Base-by-base conservation (phyloP, 2,797 vertebrate genomes). In the Macrochelys suwanniensis region DNA sequence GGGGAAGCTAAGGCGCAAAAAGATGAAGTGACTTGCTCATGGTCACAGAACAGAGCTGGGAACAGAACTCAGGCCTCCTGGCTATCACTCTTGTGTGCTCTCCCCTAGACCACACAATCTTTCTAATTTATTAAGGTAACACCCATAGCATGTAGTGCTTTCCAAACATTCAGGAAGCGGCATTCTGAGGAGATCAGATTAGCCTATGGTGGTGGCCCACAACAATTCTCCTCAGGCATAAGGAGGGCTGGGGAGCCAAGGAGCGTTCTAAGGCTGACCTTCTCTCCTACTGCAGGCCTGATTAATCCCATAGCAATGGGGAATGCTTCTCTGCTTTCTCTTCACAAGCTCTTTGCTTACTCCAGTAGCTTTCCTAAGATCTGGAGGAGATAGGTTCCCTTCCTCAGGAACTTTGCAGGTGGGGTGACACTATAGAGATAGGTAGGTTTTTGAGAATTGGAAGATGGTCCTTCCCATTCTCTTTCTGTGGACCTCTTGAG, bases 321-420 rank as follows among this genome's bases (percentile, higher is more conserved):
- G 28, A 33, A 61, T 61, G 31, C 28, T 61, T 13, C 28, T 12
- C 3, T 61, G 28, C 12, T 15, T 33, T 61, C 59, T 61, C 31
- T 33, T 61, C 59, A 61, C 12, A 31, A 15, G 28, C 59, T 61
- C 31, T 5, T 33, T 61, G 59, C 13, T 33, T 28, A 33, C 6
- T 31, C 31, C 31, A 13, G 13, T 33, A 28, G 0, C 7, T 33
- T 50, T 59, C 65, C 31, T 51, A 78, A 50, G 3, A n/a, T 7
- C 54, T 89, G n/a, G 42, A 91, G 56, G 50, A 76, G 3, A 45
- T 3, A 50, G 1, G 0, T 1, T 33, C 23, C 1, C 1, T 76
- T 94, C 86, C 31, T 76, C 56, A 85, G 8, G 2, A 87, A 33
- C 0, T 57, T 84, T 77, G 1, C 3, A 1, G 10, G 59, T 13